A percentile compares a stretch with the other conserved stretches of the same genome.
Conservation (phyloP, 2,888 invertebrate species). For the Meta bourneti region DNA sequence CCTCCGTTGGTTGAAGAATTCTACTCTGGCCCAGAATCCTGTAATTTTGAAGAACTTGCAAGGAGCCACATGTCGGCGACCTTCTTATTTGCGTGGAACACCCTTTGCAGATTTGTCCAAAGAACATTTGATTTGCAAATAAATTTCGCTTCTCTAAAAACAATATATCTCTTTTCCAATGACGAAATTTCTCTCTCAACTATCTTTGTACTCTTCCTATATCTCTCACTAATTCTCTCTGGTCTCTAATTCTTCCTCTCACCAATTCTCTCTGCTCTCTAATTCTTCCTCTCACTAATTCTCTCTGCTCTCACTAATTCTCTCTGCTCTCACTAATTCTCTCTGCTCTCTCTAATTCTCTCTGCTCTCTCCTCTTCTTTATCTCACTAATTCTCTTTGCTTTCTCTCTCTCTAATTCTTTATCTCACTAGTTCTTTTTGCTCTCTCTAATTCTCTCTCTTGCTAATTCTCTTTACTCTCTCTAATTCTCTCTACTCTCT, state of each 20-base stretch:
- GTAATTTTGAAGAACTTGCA: slow-evolving; percentile 14
- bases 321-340: neutral
- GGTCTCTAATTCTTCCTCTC: neutral
- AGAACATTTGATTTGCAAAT: slow-evolving; percentile 58
- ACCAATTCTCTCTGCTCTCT: neutral
- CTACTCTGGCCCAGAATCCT: neutral
- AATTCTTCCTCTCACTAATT: neutral
- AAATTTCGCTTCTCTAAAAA: neutral
- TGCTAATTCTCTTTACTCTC: neutral
- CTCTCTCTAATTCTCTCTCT: too few relatives aligned
- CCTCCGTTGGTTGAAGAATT: slow-evolving; percentile 68
- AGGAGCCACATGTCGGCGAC: slow-evolving; percentile 47
- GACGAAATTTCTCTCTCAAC: neutral
- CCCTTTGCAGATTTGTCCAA: slow-evolving; percentile 49
- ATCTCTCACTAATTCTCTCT: neutral
- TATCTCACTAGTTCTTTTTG: neutral
- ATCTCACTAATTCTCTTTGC: neutral
- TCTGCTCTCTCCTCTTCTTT: neutral
- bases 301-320: neutral
- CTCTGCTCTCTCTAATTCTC: neutral
- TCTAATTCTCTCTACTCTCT: neutral
- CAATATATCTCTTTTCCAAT: neutral
- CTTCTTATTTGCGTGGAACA: slow-evolving; percentile 53
- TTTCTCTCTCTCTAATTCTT: neutral
- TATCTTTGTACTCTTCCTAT: neutral